A percentile compares a stretch with the other conserved stretches of the same genome.
phyloP scores from a whole-genome alignment of 2,888 invertebrate species.

The Creontiades dilutus region DNA sequence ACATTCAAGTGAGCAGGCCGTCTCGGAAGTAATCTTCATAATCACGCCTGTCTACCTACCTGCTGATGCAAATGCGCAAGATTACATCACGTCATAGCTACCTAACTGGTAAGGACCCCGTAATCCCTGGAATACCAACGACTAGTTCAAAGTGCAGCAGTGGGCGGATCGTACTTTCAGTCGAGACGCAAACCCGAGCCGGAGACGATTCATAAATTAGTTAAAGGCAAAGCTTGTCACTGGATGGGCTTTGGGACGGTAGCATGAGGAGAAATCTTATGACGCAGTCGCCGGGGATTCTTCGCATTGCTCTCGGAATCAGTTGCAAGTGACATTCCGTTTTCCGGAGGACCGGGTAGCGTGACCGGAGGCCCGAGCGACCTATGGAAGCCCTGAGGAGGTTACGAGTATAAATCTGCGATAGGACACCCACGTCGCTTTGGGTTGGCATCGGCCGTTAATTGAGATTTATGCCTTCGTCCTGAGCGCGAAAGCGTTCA shows the following conservation, averaged over 20 bases:
- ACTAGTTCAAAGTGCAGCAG: neutral
- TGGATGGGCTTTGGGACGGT: neutral
- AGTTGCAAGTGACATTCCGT: conserved; percentile 32
- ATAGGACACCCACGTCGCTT: conserved; percentile 69
- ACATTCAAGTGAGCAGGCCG: neutral
- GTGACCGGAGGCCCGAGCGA: neutral
- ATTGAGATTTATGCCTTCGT: conserved; percentile 65
- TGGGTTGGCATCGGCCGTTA: conserved; percentile 69
- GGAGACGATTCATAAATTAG: conserved; percentile 43
- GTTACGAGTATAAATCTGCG: conserved; percentile 64
- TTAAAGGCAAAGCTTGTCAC: conserved; percentile 47
- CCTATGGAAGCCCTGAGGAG: conserved; percentile 33
- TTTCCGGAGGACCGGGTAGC: conserved; percentile 16
- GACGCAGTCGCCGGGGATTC: neutral
- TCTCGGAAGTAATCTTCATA: neutral
- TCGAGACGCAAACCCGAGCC: neutral
- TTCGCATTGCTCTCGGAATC: neutral
- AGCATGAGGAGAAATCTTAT: neutral
- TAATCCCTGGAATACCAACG: neutral
- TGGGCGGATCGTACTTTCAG: neutral
- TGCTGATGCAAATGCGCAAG: conserved; percentile 11
- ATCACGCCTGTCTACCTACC: neutral
- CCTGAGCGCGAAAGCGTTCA: conserved; percentile 47
- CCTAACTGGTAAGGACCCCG: neutral
- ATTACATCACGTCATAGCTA: neutral